Base-by-base conservation (phyloP, 2,113 vertebrate genomes). In the Tympanuchus pallidicinctus region DNA sequence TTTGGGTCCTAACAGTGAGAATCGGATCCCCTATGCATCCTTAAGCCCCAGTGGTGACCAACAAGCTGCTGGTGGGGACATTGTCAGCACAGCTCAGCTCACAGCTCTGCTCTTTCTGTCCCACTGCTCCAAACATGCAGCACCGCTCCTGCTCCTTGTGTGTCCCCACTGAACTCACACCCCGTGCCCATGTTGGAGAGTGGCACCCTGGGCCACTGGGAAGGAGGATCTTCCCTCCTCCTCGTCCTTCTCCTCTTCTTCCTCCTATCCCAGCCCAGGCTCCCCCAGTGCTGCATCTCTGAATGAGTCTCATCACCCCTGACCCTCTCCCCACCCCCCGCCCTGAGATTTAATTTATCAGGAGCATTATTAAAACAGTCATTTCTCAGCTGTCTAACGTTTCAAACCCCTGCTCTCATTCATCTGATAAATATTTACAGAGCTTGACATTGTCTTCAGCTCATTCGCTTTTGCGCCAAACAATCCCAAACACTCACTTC, bases 381-480 rank as follows among this genome's bases (percentile, higher is more conserved):
- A 97, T 98, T 97, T 98, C 97, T 98, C 97, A 97, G 96, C 97
- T 97, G 97, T 97, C 96, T 97, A 97, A 96, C 27, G 54, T 97
- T 97, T 97, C 97, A 97, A 97, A 95, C 96, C 96, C 95, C 94
- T 96, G 95, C 97, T 97, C 96, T 96, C 97, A 96, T 97, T 96
- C 97, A 96, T 93, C 70, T 94, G 94, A 94, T 98, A 98, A 98
- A 98, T 98, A 98, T 98, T 98, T 98, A 98, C 93, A 78, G 95
- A 98, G 96, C 96, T 93, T 97, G 97, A 98, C 97, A 97, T 96
- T 93, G 97, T 97, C 97, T 97, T 97, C 97, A 95, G 96, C 92
- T 96, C 93, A 57, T 97, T 98, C 96, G 84, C 95, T 97, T 66
- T 64, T 96, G 93, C 71, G 40, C 95, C 96, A 97, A 97, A 96